A percentile compares a stretch with the other conserved stretches of the same genome.
Conservation (phyloP, 2,797 vertebrate species). For the Pantherophis vulpinus region DNA sequence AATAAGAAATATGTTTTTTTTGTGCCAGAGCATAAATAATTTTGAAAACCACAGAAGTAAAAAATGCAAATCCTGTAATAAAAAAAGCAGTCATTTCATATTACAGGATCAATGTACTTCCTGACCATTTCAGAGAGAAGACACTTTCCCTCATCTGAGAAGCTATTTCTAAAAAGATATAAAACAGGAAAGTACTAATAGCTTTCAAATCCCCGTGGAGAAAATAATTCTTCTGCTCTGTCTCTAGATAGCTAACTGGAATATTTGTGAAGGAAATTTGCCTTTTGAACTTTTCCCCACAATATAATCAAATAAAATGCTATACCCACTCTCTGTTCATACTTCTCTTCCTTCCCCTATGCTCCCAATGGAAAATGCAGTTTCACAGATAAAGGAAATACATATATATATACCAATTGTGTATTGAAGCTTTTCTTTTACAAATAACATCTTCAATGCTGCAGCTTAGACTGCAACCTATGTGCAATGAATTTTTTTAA, state of each 20-base stretch:
- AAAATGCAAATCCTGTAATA: conserved; percentile 35
- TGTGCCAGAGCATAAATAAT: conserved; percentile 4
- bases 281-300: neutral
- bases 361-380: neutral
- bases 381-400: neutral
- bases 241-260: neutral
- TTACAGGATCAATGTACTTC: conserved; percentile 7
- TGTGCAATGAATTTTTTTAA: neutral
- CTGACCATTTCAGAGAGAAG: conserved; percentile 19
- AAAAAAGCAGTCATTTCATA: conserved; percentile 26
- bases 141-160: neutral
- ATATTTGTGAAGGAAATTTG: conserved; percentile 17
- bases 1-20: neutral
- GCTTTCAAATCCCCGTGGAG: neutral
- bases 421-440: neutral
- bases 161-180: conserved; percentile 2
- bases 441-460: neutral
- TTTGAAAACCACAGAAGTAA: conserved; percentile 19
- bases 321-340: neutral
- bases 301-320: neutral
- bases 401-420: neutral
- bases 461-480: neutral
- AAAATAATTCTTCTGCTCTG: neutral
- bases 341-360: neutral
- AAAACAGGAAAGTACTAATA: conserved; percentile 11